These are phyloP conservation scores for Bursaphelenchus okinawaensis DNA, from an alignment of 2,888 invertebrate genomes.

Conservation along the genomic window DNA sequence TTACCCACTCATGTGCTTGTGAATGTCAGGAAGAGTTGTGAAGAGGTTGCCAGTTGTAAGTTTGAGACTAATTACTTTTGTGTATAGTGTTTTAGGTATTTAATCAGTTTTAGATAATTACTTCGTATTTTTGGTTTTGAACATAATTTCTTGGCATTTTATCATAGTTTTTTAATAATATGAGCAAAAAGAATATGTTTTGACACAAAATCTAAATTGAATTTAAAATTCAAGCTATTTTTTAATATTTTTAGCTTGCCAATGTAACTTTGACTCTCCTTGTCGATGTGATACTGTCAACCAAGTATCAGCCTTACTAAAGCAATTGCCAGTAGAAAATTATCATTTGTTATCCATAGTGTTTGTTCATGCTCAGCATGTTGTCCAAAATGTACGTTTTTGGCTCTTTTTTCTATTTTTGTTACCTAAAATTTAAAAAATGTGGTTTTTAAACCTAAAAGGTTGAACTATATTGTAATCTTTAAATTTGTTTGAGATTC, in stretches of 20 bases:
- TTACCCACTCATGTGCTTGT: conserved; percentile 46
- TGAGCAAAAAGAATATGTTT: too few species aligned
- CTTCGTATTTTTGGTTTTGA: conserved; percentile 21
- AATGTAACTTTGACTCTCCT: conserved; percentile 19
- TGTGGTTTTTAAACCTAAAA: too few species aligned
- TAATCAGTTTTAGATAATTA: conserved; percentile 25
- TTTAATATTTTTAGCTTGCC: conserved; percentile 22
- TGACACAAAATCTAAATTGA: too few species aligned
- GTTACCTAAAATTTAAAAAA: too few species aligned
- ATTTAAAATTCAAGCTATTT: too few species aligned
- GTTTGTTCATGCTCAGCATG: conserved; percentile 49
- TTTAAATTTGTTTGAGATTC: not conserved
- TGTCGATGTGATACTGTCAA: conserved; percentile 29
- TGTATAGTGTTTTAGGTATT: conserved; percentile 16
- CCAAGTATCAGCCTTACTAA: conserved; percentile 25
- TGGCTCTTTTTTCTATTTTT: not conserved
- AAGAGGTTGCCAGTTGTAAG: conserved; percentile 33
- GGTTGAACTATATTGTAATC: too few species aligned
- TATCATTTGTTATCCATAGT: conserved; percentile 45
- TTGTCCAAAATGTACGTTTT: conserved; percentile 38
- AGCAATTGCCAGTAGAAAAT: conserved; percentile 33
- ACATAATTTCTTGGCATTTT: not conserved
- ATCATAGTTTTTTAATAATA: too few species aligned
- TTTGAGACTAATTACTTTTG: not conserved
- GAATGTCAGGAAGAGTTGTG: conserved; percentile 36